Conservation (phyloP, 2,888 invertebrate species). For the Sthenelais limicola region DNA sequence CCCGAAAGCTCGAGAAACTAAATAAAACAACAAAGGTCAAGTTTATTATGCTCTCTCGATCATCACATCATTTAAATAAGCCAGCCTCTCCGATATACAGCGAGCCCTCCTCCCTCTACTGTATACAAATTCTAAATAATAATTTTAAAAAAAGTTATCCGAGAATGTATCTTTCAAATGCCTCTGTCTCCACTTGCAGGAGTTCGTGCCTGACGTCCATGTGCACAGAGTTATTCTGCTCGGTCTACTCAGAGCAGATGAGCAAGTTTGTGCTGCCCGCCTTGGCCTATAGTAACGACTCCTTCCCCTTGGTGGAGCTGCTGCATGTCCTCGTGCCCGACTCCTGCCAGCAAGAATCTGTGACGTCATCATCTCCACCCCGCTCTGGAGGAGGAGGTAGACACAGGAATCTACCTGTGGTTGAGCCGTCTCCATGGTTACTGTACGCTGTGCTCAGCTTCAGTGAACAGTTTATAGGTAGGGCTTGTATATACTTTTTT, state of each 20-base stretch:
- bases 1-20: too few species aligned
- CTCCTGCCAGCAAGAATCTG: background rate
- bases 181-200: background rate
- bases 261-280: slow-evolving; percentile 69
- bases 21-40: too few species aligned
- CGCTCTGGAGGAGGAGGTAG: background rate
- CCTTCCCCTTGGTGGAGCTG: slow-evolving; percentile 68
- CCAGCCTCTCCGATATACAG: too few species aligned
- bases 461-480: slow-evolving; percentile 80
- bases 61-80: too few species aligned
- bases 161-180: too few species aligned
- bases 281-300: slow-evolving; percentile 64
- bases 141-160: too few species aligned
- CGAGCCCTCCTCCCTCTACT: too few species aligned
- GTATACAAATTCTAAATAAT: too few species aligned
- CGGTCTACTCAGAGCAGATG: slow-evolving; percentile 67
- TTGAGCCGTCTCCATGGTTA: slow-evolving; percentile 78
- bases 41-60: too few species aligned
- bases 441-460: slow-evolving; percentile 81
- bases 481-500: background rate
- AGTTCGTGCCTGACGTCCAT: slow-evolving; percentile 47
- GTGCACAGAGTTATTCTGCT: slow-evolving; percentile 64
- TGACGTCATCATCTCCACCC: too few species aligned
- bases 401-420: slow-evolving; percentile 66
- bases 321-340: slow-evolving; percentile 60